Percentiles rank a stretch among this genome's conserved stretches.
Evolutionary conservation across 1,140 invertebrate species (phyloP).

Genomic region (Eulimnadia texana): DNA sequence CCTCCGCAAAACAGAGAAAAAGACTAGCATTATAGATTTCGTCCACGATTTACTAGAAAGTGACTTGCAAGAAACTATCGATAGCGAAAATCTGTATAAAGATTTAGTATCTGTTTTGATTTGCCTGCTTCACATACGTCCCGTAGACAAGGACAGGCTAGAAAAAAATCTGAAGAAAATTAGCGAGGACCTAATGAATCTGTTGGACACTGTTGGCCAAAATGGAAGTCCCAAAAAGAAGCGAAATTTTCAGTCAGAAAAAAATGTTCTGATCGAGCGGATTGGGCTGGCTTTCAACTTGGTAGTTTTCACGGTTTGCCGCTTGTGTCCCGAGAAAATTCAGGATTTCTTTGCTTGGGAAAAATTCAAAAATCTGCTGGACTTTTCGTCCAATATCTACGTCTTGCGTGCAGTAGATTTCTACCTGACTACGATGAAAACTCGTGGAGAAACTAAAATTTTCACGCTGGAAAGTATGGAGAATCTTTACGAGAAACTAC

Average conservation of each 20-base stretch:
- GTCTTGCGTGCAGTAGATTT: constrained; percentile 35
- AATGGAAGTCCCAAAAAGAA: background rate
- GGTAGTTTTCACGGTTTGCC: background rate
- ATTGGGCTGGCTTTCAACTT: background rate
- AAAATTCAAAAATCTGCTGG: background rate
- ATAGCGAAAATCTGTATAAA: no score
- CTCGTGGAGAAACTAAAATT: constrained; percentile 23
- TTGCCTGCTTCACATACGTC: constrained; percentile 42
- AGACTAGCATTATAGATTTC: background rate
- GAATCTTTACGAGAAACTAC: constrained; percentile 36
- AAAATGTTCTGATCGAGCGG: background rate
- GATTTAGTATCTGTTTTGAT: constrained; percentile 38
- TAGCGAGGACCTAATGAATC: constrained; percentile 18
- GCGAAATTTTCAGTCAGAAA: background rate
- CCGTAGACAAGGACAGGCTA: constrained; percentile 21
- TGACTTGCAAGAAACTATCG: constrained; percentile 23
- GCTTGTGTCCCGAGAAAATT: background rate
- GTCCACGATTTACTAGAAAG: background rate
- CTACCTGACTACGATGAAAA: constrained; percentile 33
- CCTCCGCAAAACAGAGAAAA: constrained; percentile 6
- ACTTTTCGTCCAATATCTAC: constrained; percentile 19
- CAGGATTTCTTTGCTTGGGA: background rate
- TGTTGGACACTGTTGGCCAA: background rate
- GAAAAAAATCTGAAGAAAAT: constrained; percentile 21
- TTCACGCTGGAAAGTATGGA: constrained; percentile 30